Conservation (phyloP, 2,797 vertebrate species). For the Danio kyathit region DNA sequence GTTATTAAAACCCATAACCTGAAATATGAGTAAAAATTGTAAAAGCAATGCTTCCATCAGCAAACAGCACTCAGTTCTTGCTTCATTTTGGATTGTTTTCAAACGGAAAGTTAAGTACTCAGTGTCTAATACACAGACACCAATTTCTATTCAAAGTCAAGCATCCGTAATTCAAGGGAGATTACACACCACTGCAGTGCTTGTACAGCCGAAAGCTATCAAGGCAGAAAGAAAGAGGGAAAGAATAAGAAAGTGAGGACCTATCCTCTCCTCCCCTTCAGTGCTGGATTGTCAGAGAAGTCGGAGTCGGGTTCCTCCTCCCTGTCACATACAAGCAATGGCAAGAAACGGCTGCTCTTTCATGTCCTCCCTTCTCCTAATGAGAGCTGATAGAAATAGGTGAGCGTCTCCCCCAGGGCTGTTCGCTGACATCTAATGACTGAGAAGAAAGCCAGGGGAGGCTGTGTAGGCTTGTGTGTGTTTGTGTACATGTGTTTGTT, state of each 20-base stretch:
- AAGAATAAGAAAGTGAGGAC: conserved; percentile 25
- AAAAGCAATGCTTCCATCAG: neutral
- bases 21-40: neutral
- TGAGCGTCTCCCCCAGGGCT: conserved; percentile 51
- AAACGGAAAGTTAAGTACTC: neutral
- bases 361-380: conserved; percentile 58
- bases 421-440: conserved; percentile 54
- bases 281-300: conserved; percentile 47
- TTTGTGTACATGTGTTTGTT: conserved; percentile 32
- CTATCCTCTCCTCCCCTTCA: conserved; percentile 19
- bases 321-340: conserved; percentile 46
- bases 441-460: conserved; percentile 50
- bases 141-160: conserved; percentile 35
- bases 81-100: conserved; percentile 13
- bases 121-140: conserved; percentile 17
- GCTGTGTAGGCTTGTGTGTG: conserved; percentile 16
- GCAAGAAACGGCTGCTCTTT: conserved; percentile 56
- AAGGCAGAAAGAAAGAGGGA: conserved; percentile 1
- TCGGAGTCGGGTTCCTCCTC: conserved; percentile 28
- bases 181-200: conserved; percentile 8
- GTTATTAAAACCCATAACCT: neutral
- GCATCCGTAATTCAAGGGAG: conserved; percentile 29
- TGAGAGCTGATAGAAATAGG: conserved; percentile 65
- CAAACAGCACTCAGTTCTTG: neutral
- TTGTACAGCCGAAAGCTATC: conserved; percentile 16